Evolutionary conservation across 37 sponge, comb jelly and placozoan genomes (phyloP), one percentile per base, ranked within the genome.

Genomic region (Axinella damicornis): DNA sequence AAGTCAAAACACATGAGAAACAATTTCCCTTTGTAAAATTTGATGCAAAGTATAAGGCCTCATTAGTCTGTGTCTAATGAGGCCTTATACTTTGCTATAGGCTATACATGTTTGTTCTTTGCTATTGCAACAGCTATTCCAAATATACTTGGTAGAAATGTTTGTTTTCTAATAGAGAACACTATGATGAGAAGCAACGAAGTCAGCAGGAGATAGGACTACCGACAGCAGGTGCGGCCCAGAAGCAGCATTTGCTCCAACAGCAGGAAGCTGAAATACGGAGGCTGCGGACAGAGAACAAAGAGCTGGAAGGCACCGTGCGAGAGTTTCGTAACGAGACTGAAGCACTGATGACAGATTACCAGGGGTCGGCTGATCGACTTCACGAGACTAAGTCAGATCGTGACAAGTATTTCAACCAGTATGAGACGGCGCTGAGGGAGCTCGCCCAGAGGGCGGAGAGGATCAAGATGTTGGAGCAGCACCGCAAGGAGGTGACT

Each of bases 321-420:
- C 34, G 41, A 52, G 82, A 82, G 28, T 82, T 39, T 72, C 46
- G 62, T 20, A 82, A 38, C 9, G 82, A 82, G 59, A 71, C 59
- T 5, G 82, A 82, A 62, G 71, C 82, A 13, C 65, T 82, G 24
- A 31, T 82, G 61, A 15, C 14, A 30, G 82, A 82, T 38, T 82
- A 82, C 62, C 17, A 36, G 18, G 22, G 6, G 4, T 55, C 64
- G 9, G 73, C 73, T 0, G 25, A 71, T 28, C 19, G 37, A 62
- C 57, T 82, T 25, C 19, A 13, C 18, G 17, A 21, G 16, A 22
- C 57, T 14, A 28, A 71, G 52, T 46, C 71, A 1, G 82, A 82
- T 1, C 27, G n/a, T 14, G 58, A 71, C 22, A 17, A 46, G n/a
- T 34, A 31, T 19, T 13, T 40, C 9, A 28, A 31, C 16, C 61